Evolutionary conservation across 2,113 vertebrate species (phyloP).

Genomic region (Phaethornis superciliosus): DNA sequence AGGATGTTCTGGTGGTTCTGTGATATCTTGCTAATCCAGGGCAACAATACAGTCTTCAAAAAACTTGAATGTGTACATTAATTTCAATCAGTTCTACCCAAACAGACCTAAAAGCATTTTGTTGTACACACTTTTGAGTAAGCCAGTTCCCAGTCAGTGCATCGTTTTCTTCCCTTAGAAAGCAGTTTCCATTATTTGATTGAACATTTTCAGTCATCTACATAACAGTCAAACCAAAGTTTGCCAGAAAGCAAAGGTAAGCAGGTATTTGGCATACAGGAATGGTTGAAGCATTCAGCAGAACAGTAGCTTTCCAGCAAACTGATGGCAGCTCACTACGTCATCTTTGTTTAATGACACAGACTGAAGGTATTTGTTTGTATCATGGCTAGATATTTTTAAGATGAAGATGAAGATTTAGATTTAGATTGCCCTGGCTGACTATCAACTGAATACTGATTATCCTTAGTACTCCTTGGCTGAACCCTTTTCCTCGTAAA

Average conservation of each 20-base stretch:
- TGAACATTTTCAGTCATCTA: not conserved
- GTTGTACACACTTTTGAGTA: rapidly evolving
- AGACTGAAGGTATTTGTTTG: not conserved
- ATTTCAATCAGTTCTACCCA: not conserved
- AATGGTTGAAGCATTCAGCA: not conserved
- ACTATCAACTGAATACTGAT: not conserved
- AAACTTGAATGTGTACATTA: not conserved
- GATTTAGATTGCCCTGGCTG: not conserved
- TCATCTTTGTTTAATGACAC: not conserved
- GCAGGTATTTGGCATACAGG: not conserved
- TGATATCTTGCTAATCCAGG: not conserved
- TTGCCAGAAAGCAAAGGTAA: not conserved
- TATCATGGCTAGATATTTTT: not conserved
- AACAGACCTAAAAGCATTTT: not conserved
- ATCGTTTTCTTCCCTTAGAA: not conserved
- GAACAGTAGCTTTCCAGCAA: not conserved
- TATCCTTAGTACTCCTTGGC: not conserved
- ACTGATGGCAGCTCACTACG: not conserved
- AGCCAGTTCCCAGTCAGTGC: not conserved
- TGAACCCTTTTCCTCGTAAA: not conserved
- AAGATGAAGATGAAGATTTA: not conserved
- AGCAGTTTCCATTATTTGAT: not conserved
- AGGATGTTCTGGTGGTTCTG: not conserved
- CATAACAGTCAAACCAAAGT: not conserved
- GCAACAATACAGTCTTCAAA: not conserved